Evolutionary conservation across 1,140 invertebrate species (phyloP).

Genomic region (Cyphomyrmex costatus): DNA sequence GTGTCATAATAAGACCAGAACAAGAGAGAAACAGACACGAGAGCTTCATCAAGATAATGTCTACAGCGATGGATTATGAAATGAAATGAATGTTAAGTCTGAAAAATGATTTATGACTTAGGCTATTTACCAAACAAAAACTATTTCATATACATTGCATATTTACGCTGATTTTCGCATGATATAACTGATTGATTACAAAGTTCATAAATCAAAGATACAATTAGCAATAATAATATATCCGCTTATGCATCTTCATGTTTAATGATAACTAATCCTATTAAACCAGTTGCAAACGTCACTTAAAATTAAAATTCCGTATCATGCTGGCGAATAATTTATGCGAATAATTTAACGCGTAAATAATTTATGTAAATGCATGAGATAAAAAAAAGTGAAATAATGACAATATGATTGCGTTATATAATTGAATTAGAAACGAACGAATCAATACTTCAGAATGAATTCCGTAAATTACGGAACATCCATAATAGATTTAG

Average conservation of each 20-base stretch:
- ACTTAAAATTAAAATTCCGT: slow-evolving; percentile 2
- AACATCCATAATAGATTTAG: not conserved
- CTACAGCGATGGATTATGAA: slow-evolving; percentile 33
- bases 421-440: slow-evolving; percentile 24
- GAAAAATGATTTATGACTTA: slow-evolving; percentile 34
- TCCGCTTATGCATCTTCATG: slow-evolving; percentile 24
- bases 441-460: not conserved
- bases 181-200: slow-evolving; percentile 31
- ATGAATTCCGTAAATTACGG: not conserved
- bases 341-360: slow-evolving; percentile 17
- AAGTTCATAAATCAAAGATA: slow-evolving; percentile 35
- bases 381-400: not conserved
- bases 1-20: slow-evolving; percentile 40
- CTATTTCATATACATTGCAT: not conserved
- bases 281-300: slow-evolving; percentile 9
- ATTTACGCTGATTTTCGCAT: slow-evolving; percentile 9
- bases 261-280: slow-evolving; percentile 19
- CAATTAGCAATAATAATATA: slow-evolving; percentile 38
- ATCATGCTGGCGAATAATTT: slow-evolving; percentile 16
- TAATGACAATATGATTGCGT: not conserved
- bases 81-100: slow-evolving; percentile 10
- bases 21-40: not conserved
- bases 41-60: slow-evolving; percentile 41
- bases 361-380: slow-evolving; percentile 25
- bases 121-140: not conserved